A percentile compares a stretch with the other conserved stretches of the same genome.
These are phyloP conservation scores for Montipora capricornis DNA, from an alignment of 64 coral and sea anemone species.

Conservation along the genomic window DNA sequence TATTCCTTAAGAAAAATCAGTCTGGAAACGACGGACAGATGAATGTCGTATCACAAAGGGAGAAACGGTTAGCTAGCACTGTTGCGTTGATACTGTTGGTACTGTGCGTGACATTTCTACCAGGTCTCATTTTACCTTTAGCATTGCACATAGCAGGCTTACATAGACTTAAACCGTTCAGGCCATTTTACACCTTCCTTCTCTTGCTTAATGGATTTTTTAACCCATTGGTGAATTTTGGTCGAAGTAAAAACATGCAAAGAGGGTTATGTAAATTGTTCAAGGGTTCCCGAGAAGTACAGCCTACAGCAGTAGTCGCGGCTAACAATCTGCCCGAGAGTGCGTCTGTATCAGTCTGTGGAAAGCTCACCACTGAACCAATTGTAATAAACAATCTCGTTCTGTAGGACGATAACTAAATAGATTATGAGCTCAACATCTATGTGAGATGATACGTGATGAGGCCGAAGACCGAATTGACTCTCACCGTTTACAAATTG, in stretches of 20 bases:
- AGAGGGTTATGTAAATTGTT: neutral
- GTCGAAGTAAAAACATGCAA: conserved; percentile 7
- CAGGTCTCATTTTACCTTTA: neutral
- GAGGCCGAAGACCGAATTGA: too few relatives aligned
- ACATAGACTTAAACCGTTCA: neutral
- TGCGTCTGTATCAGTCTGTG: too few relatives aligned
- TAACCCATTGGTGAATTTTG: conserved; percentile 3
- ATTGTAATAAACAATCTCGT: too few relatives aligned
- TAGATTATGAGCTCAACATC: too few relatives aligned
- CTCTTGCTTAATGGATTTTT: conserved; percentile 2
- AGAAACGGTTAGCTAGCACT: neutral
- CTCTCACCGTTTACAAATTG: too few relatives aligned
- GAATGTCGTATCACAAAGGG: neutral
- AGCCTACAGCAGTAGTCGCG: neutral
- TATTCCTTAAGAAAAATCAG: neutral
- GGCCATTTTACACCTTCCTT: neutral
- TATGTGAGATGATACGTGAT: too few relatives aligned
- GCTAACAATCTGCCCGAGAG: too few relatives aligned
- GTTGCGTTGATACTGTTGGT: neutral
- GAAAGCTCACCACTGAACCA: too few relatives aligned
- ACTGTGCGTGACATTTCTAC: neutral
- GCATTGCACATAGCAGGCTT: neutral
- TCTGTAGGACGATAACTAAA: too few relatives aligned
- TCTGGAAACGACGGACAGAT: neutral
- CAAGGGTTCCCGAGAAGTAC: neutral